Evolutionary conservation across 2,888 invertebrate species (phyloP).

Genomic region (Ectemnius continuus): DNA sequence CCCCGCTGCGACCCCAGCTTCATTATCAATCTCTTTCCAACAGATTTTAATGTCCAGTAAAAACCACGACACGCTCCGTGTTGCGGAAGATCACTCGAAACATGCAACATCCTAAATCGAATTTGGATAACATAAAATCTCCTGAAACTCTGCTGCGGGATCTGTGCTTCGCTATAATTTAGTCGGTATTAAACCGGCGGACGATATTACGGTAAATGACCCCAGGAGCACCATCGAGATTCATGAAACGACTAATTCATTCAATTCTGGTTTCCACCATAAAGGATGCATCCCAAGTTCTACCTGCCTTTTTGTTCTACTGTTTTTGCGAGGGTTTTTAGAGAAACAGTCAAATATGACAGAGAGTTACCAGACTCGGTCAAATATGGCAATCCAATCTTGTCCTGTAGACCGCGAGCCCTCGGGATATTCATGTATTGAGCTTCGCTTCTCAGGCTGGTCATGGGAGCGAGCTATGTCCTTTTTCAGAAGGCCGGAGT

Average conservation of each 20-base stretch:
- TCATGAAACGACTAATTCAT: neutral
- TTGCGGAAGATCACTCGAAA: neutral
- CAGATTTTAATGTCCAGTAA: conserved; percentile 40
- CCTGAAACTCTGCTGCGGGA: neutral
- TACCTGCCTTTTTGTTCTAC: conserved; percentile 21
- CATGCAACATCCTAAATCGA: neutral
- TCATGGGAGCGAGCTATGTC: conserved; percentile 20
- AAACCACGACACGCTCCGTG: conserved; percentile 27
- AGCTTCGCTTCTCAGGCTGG: neutral
- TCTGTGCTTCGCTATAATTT: neutral
- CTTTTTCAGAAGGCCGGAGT: conserved; percentile 16
- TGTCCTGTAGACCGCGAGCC: conserved; percentile 4
- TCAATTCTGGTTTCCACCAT: neutral
- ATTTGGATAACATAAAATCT: neutral
- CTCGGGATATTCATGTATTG: neutral
- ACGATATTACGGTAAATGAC: neutral
- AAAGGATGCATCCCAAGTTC: neutral
- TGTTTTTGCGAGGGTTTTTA: conserved; percentile 32
- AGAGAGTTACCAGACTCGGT: conserved; percentile 29
- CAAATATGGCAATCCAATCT: conserved; percentile 51
- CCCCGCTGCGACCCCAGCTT: conserved; percentile 35
- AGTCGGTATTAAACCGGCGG: neutral
- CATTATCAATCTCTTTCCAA: conserved; percentile 35
- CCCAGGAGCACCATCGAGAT: neutral
- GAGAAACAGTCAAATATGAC: conserved; percentile 35